phyloP scores from a whole-genome alignment of 2,113 vertebrate genomes.

The Passer montanus region DNA sequence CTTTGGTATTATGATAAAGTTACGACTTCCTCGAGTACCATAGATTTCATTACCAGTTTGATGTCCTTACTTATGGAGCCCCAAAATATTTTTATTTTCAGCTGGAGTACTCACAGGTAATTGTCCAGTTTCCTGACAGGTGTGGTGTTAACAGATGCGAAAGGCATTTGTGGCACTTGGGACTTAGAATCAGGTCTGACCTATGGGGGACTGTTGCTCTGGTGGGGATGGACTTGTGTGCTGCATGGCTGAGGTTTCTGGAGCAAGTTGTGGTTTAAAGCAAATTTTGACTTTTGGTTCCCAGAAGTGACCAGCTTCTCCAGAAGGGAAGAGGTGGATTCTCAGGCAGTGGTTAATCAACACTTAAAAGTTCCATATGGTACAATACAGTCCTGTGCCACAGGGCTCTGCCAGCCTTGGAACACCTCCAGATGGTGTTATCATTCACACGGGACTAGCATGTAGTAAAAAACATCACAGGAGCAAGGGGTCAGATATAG shows the following conservation, averaged over 20 bases:
- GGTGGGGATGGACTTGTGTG: background rate
- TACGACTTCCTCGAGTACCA: background rate
- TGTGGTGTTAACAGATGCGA: background rate
- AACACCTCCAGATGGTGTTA: background rate
- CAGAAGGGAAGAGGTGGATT: background rate
- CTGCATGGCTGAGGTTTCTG: background rate
- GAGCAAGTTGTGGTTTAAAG: background rate
- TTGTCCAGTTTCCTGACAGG: background rate
- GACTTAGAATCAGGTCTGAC: background rate
- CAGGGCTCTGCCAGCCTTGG: background rate
- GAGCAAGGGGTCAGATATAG: background rate
- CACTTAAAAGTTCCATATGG: background rate
- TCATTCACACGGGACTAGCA: background rate
- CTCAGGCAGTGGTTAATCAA: background rate
- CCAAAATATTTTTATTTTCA: background rate
- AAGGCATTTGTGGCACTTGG: fast-evolving
- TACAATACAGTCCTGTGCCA: background rate
- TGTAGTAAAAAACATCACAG: background rate
- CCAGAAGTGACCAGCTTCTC: background rate
- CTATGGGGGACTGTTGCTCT: background rate
- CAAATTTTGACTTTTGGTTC: background rate
- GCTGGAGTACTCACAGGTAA: background rate
- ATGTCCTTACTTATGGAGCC: background rate
- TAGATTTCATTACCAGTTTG: background rate
- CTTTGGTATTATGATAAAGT: background rate